Evolutionary conservation across 1,140 invertebrate genomes (phyloP).

Genomic region (Nymphalis io): DNA sequence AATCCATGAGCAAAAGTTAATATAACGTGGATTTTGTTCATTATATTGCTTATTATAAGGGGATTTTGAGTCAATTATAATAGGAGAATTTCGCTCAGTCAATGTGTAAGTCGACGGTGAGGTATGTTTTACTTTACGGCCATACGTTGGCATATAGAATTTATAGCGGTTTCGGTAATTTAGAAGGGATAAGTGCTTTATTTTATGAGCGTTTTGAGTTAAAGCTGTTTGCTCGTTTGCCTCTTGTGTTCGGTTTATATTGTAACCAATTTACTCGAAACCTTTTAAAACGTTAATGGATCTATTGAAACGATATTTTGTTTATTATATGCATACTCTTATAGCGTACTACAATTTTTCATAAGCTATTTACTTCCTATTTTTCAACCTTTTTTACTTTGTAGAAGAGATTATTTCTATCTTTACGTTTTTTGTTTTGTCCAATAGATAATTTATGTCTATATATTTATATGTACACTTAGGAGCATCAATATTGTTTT

Average conservation of each 20-base stretch:
- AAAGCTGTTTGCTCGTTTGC: constrained; percentile 41
- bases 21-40: too few relatives aligned
- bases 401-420: too few relatives aligned
- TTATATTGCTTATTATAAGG: too few relatives aligned
- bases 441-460: too few relatives aligned
- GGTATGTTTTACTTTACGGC: constrained; percentile 38
- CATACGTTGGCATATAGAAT: constrained; percentile 35
- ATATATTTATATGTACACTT: too few relatives aligned
- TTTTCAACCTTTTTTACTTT: too few relatives aligned
- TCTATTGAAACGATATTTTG: not conserved
- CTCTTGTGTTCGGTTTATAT: constrained; percentile 29
- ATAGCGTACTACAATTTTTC: not conserved
- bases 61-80: too few relatives aligned
- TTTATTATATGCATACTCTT: not conserved
- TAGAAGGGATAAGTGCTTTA: constrained; percentile 44
- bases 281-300: constrained; percentile 2
- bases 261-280: constrained; percentile 1
- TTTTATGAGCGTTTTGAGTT: constrained; percentile 45
- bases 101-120: constrained; percentile 18
- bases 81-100: constrained; percentile 13
- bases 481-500: too few relatives aligned
- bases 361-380: too few relatives aligned
- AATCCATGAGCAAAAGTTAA: too few relatives aligned
- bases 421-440: not conserved
- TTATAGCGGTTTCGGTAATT: constrained; percentile 45